Base-by-base conservation (phyloP, 2,113 vertebrate genomes). In the Megaceryle maxima region DNA sequence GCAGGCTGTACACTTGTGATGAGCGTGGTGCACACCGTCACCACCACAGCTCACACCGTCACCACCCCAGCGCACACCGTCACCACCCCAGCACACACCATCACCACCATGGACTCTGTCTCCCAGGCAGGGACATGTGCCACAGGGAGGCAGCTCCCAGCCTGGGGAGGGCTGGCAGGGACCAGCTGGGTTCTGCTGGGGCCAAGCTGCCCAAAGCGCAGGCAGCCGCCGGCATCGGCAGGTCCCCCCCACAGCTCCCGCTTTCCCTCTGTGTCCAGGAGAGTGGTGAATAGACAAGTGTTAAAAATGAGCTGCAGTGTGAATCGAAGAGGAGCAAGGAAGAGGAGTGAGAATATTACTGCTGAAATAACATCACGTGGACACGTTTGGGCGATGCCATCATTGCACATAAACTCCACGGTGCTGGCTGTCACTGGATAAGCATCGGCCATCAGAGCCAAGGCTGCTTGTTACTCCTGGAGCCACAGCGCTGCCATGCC, bases 281-380 rank as follows among this genome's bases (percentile, higher is more conserved):
- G 50, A 37, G 39, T 3, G n/a, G 18, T 12, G 24, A 41, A 46
- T 5, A 48, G 31, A 4, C 69, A 53, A 39, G 31, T 19, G 43
- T 48, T 46, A 31, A 35, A 57, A 84, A 41, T 5, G 17, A 90
- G 35, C 50, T 2, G 2, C 39, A 20, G 20, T 8, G 19, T 31
- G 21, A 44, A 35, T 4, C 13, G 35, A 41, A 86, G 35, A 22
- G 21, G 83, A 51, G 66, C 31, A 39, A 50, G 26, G 59, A n/a
- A 39, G 43, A 91, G 41, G 35, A 15, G 62, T 20, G 15, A 35
- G 46, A 39, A 22, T 28, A 4, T 33, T 46, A 18, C 13, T 18
- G 13, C 50, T 41, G 69, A 86, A 22, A 31, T 25, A 26, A 19
- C 5, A 6, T 1, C 1, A 2, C 1, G 6, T 6, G 19, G 66